Conservation (phyloP, 2,113 vertebrate species). For the Neodon shergylaensis region DNA sequence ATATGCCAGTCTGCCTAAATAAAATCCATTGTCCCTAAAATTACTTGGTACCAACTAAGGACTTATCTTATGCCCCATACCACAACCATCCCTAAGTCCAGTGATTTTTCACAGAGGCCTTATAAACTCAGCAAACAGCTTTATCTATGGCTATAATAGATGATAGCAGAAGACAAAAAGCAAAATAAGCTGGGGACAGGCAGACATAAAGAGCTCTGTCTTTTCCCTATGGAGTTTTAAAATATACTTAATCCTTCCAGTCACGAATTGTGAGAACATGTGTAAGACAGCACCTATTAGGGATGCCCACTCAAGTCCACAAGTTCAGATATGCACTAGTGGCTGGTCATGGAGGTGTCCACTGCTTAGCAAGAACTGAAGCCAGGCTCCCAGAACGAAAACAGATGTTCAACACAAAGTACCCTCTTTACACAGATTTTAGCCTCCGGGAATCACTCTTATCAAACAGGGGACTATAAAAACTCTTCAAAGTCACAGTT, state of each 20-base stretch:
- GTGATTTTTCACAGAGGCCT: conserved; percentile 16
- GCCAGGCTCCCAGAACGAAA: conserved; percentile 19
- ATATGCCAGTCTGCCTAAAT: not conserved
- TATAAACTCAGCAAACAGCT: not conserved
- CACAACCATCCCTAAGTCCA: not conserved
- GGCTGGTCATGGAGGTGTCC: not conserved
- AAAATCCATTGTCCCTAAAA: not conserved
- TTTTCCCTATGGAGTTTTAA: not conserved
- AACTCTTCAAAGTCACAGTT: not conserved
- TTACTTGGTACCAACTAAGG: not conserved
- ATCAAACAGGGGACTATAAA: not conserved
- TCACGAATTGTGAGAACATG: not conserved
- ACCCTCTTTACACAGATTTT: not conserved
- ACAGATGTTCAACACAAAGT: not conserved
- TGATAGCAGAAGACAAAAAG: not conserved
- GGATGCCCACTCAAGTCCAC: not conserved
- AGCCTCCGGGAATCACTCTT: not conserved
- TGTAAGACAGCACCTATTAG: not conserved
- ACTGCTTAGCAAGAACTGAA: not conserved
- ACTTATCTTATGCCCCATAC: not conserved
- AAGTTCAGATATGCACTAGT: not conserved
- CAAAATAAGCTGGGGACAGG: not conserved
- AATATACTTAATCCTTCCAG: not conserved
- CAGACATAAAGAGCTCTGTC: not conserved
- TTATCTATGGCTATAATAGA: not conserved